These are phyloP conservation scores for Plodia interpunctella DNA, from an alignment of 1,140 invertebrate species.

Conservation along the genomic window DNA sequence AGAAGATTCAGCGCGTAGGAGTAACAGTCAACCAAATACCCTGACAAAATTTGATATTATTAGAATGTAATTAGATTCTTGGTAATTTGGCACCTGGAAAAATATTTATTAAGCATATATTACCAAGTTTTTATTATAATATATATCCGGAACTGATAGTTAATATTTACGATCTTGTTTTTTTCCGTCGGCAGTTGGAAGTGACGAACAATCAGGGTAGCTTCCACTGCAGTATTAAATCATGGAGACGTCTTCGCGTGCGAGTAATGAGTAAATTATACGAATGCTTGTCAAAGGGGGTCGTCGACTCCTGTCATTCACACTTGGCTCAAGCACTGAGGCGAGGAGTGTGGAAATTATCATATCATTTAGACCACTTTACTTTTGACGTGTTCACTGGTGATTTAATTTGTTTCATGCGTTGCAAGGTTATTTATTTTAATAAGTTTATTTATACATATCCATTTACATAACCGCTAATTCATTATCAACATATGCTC, in stretches of 20 bases:
- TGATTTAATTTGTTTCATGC: background rate
- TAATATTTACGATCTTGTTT: background rate
- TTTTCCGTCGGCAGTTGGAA: background rate
- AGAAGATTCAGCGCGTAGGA: too few species aligned
- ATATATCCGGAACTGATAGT: too few species aligned
- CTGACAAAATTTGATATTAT: too few species aligned
- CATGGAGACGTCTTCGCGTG: background rate
- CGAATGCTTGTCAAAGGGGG: background rate
- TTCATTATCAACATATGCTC: too few species aligned
- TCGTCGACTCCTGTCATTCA: slow-evolving; percentile 1
- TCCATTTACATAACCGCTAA: too few species aligned
- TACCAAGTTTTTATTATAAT: too few species aligned
- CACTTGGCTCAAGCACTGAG: background rate
- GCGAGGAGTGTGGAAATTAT: background rate
- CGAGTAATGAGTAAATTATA: background rate
- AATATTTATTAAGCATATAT: too few species aligned
- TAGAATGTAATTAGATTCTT: too few species aligned
- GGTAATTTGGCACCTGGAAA: too few species aligned
- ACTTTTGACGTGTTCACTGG: background rate
- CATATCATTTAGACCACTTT: slow-evolving; percentile 1
- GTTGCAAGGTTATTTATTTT: too few species aligned
- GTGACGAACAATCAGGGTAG: background rate
- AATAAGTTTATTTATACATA: too few species aligned
- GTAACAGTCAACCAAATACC: too few species aligned
- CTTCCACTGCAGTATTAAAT: background rate